phyloP scores from a whole-genome alignment of 2,113 vertebrate genomes.

The Euleptes europaea region DNA sequence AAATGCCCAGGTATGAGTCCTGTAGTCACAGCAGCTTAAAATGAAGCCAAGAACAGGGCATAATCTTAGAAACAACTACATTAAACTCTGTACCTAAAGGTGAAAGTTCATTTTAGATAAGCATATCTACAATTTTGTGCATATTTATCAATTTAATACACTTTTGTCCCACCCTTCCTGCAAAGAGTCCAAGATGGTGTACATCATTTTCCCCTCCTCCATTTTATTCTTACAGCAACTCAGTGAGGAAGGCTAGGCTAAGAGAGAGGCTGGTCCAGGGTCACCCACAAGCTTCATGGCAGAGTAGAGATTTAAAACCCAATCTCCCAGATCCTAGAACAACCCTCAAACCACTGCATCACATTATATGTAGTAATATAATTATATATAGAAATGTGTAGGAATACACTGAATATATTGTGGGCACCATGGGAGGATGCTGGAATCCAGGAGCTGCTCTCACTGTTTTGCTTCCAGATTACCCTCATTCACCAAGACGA shows the following conservation, averaged over 20 bases:
- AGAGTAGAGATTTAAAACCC: too few relatives aligned
- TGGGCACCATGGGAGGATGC: neutral
- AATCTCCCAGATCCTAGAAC: too few relatives aligned
- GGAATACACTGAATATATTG: neutral
- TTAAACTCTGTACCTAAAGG: slow-evolving; percentile 15
- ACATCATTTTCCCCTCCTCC: too few relatives aligned
- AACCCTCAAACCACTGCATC: too few relatives aligned
- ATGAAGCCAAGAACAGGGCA: slow-evolving; percentile 21
- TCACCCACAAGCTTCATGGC: too few relatives aligned
- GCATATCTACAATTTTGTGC: neutral
- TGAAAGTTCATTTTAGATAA: neutral
- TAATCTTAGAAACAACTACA: slow-evolving; percentile 10
- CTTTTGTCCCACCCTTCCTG: too few relatives aligned
- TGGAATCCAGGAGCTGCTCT: neutral
- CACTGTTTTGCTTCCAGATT: neutral
- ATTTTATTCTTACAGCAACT: too few relatives aligned
- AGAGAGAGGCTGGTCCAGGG: too few relatives aligned
- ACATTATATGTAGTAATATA: neutral
- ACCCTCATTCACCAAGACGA: neutral
- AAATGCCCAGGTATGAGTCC: slow-evolving; percentile 9
- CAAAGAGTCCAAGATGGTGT: too few relatives aligned
- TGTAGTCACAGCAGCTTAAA: neutral
- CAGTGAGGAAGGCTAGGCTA: too few relatives aligned
- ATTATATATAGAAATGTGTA: neutral
- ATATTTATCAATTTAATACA: too few relatives aligned